Evolutionary conservation across 2,797 vertebrate species (phyloP).

Genomic region (Anniella stebbinsi): DNA sequence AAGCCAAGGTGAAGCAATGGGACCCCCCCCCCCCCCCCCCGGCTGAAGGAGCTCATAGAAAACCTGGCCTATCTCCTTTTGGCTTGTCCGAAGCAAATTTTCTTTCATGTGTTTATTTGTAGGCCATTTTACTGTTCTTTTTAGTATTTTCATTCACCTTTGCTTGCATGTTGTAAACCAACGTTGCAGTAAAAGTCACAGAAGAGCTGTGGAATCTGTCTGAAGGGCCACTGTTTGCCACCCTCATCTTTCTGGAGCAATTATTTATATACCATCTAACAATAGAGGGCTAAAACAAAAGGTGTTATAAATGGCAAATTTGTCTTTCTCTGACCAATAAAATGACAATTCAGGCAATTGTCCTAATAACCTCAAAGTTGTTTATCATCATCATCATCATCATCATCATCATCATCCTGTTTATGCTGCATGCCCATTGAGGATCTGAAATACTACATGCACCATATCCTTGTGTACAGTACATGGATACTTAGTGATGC

Average conservation of each 20-base stretch:
- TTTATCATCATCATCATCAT: too few species aligned
- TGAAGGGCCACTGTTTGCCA: background rate
- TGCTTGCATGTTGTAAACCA: background rate
- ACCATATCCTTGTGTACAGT: too few species aligned
- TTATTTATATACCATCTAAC: rapidly evolving
- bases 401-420: background rate
- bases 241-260: background rate
- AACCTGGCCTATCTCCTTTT: background rate
- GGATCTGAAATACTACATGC: too few species aligned
- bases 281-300: background rate
- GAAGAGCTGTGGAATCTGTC: background rate
- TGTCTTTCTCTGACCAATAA: background rate
- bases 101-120: rapidly evolving
- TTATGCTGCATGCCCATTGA: too few species aligned
- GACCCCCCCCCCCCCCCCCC: too few species aligned
- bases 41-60: background rate
- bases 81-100: rapidly evolving
- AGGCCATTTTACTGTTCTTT: background rate
- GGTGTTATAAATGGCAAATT: background rate
- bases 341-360: rapidly evolving
- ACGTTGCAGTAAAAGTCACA: constrained; percentile 24
- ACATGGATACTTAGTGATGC: too few species aligned
- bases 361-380: rapidly evolving
- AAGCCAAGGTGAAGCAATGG: too few species aligned
- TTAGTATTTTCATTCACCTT: background rate